phyloP scores from a whole-genome alignment of 2,888 invertebrate species.

The Parthenolecanium corni region DNA sequence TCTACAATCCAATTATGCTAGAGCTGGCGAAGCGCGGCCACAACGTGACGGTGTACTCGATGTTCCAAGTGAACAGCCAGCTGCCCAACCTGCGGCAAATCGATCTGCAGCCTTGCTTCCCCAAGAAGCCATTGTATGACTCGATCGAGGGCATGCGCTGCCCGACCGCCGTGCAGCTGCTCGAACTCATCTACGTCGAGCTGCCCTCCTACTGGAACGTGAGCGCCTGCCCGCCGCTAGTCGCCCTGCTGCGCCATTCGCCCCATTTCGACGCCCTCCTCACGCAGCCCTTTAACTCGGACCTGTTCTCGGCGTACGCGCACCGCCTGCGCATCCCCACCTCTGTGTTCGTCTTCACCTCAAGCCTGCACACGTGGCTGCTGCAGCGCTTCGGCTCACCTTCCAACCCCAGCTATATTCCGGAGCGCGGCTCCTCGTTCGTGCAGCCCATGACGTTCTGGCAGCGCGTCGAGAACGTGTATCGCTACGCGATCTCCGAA shows the following conservation, averaged over 20 bases:
- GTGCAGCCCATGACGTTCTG: constrained; percentile 36
- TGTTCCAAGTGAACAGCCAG: background rate
- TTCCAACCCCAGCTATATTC: constrained; percentile 23
- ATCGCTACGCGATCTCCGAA: background rate
- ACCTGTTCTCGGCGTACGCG: constrained; percentile 56
- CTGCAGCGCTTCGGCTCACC: constrained; percentile 32
- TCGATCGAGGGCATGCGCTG: too few species aligned
- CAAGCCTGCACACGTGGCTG: constrained; percentile 52
- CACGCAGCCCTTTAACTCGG: constrained; percentile 57
- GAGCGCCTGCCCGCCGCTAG: constrained; percentile 3
- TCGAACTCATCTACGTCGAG: background rate
- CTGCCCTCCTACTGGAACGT: constrained; percentile 3
- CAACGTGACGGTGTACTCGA: constrained; percentile 12
- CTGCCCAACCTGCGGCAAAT: background rate
- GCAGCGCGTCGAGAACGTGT: constrained; percentile 36
- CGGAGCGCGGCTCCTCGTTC: constrained; percentile 10
- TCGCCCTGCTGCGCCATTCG: background rate
- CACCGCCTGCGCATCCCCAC: constrained; percentile 52
- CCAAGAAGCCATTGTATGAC: too few species aligned
- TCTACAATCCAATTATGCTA: constrained; percentile 6
- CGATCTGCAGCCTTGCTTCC: background rate
- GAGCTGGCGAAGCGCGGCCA: constrained; percentile 13
- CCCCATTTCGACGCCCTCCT: constrained; percentile 51
- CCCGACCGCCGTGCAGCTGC: background rate
- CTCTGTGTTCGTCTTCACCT: constrained; percentile 45